These are phyloP conservation scores for Drosophila miranda DNA, from an alignment of 1,140 invertebrate genomes.

Conservation along the genomic window DNA sequence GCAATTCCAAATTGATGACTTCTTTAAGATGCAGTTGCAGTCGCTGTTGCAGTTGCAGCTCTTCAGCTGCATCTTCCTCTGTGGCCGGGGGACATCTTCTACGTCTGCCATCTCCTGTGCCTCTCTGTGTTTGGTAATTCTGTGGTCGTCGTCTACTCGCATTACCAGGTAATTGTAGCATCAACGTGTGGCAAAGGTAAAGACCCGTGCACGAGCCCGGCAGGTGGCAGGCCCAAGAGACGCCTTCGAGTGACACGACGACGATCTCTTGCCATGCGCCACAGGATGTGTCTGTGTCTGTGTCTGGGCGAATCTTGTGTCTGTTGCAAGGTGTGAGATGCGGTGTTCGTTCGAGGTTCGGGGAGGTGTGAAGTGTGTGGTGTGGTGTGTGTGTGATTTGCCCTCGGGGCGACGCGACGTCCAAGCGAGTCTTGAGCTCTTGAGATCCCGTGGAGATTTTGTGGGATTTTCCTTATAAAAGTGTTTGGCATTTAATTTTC, in stretches of 20 bases:
- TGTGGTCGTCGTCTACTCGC: conserved; percentile 58
- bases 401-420: conserved; percentile 29
- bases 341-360: conserved; percentile 4
- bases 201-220: conserved; percentile 40
- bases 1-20: conserved; percentile 14
- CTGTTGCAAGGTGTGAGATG: conserved; percentile 17
- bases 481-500: conserved; percentile 38
- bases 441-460: conserved; percentile 62
- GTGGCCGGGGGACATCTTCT: conserved; percentile 22
- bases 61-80: conserved; percentile 6
- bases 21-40: neutral
- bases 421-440: conserved; percentile 46
- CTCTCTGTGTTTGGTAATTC: conserved; percentile 61
- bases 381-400: conserved; percentile 32
- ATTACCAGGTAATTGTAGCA: conserved; percentile 76
- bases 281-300: conserved; percentile 67
- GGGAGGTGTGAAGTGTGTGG: conserved; percentile 37
- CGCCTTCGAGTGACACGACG: conserved; percentile 64
- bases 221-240: conserved; percentile 64
- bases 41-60: conserved; percentile 13
- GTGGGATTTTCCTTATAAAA: conserved; percentile 72
- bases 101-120: conserved; percentile 4
- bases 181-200: conserved; percentile 22
- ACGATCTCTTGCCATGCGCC: conserved; percentile 70
- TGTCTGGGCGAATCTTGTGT: conserved; percentile 17